Base-by-base conservation (phyloP, 1,140 invertebrate species). In the Proales similis region DNA sequence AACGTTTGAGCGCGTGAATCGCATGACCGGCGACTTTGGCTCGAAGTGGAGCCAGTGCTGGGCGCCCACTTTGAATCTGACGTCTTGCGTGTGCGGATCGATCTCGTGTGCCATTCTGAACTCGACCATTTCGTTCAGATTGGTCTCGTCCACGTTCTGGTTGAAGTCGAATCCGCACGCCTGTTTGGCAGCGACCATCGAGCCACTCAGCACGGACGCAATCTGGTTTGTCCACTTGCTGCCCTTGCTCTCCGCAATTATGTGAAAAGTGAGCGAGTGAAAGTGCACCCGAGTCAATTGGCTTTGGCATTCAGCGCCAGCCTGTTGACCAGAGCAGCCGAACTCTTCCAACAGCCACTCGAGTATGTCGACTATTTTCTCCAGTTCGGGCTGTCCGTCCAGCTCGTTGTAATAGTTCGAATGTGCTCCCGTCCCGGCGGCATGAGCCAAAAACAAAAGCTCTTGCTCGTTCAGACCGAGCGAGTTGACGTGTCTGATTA, bases 231-330 rank as follows among this genome's bases (percentile, higher is more conserved):
- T 65, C 77, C 77, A 79, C 7, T 70, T 68, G 12, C 66, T 67
- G 11, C 66, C 63, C 26, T 65, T 70, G 17, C 71, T 64, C 39
- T 64, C 65, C 24, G 73, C 76, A 43, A 76, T 70, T 29, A 79
- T 73, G 65, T 79, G 77, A 64, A 73, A 79, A 9, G 75, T 77
- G n/a, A 79, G 67, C 14, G 71, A 78, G 63, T 78, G 76, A 62
- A 78, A 78, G 66, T 79, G 77, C 30, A 79, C 71, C 46, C 77
- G 65, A 4, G 76, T 74, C 14, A 79, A 68, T 30, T 72, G 66
- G 3, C 70, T 69, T 3, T 68, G 65, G n/a, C n/a, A n/a, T n/a
- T n/a, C n/a, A n/a, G n/a, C n/a, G n/a, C n/a, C n/a, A 11, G 68
- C 69, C 24, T 65, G 69, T 17, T 66, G 62, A 47, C 71, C 65